These are phyloP conservation scores for Borostomias antarcticus DNA, from an alignment of 2,797 vertebrate genomes.

Conservation along the genomic window DNA sequence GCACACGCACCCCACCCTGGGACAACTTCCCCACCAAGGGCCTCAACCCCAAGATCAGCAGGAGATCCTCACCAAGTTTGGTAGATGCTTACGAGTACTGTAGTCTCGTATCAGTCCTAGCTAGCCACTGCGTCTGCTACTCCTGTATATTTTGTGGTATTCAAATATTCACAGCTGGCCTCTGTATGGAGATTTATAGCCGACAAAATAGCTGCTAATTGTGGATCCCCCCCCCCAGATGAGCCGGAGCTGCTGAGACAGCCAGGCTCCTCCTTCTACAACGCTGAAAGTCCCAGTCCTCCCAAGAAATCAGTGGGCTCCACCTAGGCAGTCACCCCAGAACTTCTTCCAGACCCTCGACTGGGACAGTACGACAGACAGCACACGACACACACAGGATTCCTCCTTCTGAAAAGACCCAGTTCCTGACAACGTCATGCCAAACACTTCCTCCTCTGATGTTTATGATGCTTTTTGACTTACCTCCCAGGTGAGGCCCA, in stretches of 20 bases:
- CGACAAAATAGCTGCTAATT: too few relatives aligned
- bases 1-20: constrained; percentile 84
- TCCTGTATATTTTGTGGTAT: background rate
- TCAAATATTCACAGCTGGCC: background rate
- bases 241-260: constrained; percentile 95
- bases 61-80: constrained; percentile 94
- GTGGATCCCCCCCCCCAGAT: constrained; percentile 67
- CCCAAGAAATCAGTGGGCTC: constrained; percentile 76
- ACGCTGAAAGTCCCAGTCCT: constrained; percentile 78
- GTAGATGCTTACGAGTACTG: constrained; percentile 56
- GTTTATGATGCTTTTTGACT: background rate
- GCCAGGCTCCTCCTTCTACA: constrained; percentile 93
- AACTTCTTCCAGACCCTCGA: constrained; percentile 93
- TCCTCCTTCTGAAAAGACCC: background rate
- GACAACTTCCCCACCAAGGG: constrained; percentile 88
- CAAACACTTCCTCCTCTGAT: background rate
- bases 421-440: too few relatives aligned
- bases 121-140: background rate
- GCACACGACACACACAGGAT: too few relatives aligned
- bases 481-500: background rate
- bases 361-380: constrained; percentile 85
- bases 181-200: background rate
- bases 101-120: background rate
- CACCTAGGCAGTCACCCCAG: constrained; percentile 78
- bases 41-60: constrained; percentile 98